Conservation (phyloP, 2,888 invertebrate genomes). For the Acleris laterana region DNA sequence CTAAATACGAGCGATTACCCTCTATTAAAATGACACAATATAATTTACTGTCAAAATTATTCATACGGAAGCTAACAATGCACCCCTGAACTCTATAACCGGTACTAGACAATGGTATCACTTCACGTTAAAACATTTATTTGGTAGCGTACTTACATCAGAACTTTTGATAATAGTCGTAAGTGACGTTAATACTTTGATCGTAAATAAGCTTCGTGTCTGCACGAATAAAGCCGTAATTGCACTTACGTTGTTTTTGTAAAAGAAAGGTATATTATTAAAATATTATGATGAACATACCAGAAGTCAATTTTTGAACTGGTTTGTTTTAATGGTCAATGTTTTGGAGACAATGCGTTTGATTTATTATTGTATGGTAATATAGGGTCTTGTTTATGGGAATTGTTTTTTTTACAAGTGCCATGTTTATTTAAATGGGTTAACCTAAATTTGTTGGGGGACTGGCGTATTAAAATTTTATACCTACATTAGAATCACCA, state of each 20-base stretch:
- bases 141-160: slow-evolving; percentile 31
- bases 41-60: slow-evolving; percentile 42
- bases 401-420: slow-evolving; percentile 34
- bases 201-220: slow-evolving; percentile 3
- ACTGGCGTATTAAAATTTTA: neutral
- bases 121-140: slow-evolving; percentile 36
- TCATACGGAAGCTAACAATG: slow-evolving; percentile 42
- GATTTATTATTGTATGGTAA: slow-evolving; percentile 48
- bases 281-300: slow-evolving; percentile 61
- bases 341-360: slow-evolving; percentile 53
- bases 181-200: neutral
- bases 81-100: slow-evolving; percentile 41
- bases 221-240: slow-evolving; percentile 7
- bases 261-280: slow-evolving; percentile 56
- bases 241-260: slow-evolving; percentile 11
- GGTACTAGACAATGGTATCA: slow-evolving; percentile 42
- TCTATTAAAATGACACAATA: slow-evolving; percentile 41
- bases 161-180: slow-evolving; percentile 10
- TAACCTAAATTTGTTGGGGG: neutral
- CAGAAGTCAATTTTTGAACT: slow-evolving; percentile 61
- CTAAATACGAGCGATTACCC: slow-evolving; percentile 41
- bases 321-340: slow-evolving; percentile 45
- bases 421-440: slow-evolving; percentile 24
- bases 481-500: neutral
- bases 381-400: slow-evolving; percentile 35